These are phyloP conservation scores for Punctoribates punctum DNA, from an alignment of 2,888 invertebrate species.

Conservation along the genomic window DNA sequence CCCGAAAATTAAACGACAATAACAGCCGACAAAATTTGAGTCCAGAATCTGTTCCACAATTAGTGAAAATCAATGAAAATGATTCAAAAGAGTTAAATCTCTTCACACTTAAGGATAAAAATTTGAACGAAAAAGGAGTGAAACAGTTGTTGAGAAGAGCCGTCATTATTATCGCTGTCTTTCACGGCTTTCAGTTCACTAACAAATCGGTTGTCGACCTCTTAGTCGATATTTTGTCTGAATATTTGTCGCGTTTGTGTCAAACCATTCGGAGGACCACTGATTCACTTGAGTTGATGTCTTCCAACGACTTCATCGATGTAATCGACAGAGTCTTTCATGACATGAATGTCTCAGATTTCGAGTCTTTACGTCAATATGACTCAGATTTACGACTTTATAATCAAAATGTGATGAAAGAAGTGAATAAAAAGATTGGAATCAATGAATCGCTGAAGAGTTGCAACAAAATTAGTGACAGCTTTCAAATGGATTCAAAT, in stretches of 20 bases:
- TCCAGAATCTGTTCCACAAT: constrained; percentile 3
- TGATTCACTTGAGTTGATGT: background rate
- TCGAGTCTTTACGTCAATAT: constrained; percentile 34
- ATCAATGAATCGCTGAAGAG: constrained; percentile 19
- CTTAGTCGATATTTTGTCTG: constrained; percentile 25
- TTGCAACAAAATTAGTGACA: background rate
- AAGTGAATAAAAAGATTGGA: constrained; percentile 4
- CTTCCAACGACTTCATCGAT: constrained; percentile 33
- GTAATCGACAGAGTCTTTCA: constrained; percentile 29
- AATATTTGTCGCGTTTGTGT: constrained; percentile 12
- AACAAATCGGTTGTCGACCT: constrained; percentile 2
- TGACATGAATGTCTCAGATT: constrained; percentile 38
- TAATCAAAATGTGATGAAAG: constrained; percentile 19
- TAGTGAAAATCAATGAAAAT: background rate
- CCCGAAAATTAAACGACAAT: background rate
- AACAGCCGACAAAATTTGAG: background rate
- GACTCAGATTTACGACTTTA: constrained; percentile 1
- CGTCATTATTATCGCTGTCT: background rate
- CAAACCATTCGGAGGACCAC: constrained; percentile 12
- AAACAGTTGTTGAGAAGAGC: constrained; percentile 25
- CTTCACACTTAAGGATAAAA: background rate
- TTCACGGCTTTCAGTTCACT: background rate
- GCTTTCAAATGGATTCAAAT: background rate
- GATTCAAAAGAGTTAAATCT: background rate
- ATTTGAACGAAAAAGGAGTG: background rate